Evolutionary conservation across 1,140 invertebrate species (phyloP), one percentile per base, ranked within the genome.

Genomic region (Cataglyphis hispanica): DNA sequence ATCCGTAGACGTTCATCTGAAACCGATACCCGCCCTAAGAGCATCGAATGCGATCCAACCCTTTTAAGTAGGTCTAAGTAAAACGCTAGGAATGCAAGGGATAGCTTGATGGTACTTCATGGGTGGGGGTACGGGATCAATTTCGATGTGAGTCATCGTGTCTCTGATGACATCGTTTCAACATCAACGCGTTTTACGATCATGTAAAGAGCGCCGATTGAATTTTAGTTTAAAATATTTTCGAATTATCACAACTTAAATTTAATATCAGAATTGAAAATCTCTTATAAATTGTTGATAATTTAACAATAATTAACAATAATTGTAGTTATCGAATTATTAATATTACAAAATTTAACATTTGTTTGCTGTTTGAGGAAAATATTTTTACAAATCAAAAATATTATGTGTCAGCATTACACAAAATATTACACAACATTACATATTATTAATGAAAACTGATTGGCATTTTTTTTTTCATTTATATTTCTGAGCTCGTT

Each of bases 11-110:
- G 64, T 80, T 81, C 81, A 40, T 50, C 64, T 66, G 85, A 86
- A 72, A 78, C 67, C 81, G 88, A 90, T 87, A 90, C 75, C 67
- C 80, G 84, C 63, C 85, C 78, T 91, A 91, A 92, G 89, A 91
- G 91, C 75, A 86, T 84, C 86, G 67, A 75, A 77, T 83, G 43
- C 16, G 61, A 89, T 91, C 86, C 90, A 92, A 92, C 90, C 91
- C 91, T 92, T 92, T 90, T 87, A 92, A 90, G 81, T 86, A 86
- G 89, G 58, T 75, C 84, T 86, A 91, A 91, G 88, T 91, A 91
- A 92, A 91, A 91, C 91, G 91, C 85, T 63, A 90, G 91, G 90
- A 91, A 91, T 91, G 87, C 91, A 66, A 83, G 64, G 89, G 89
- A 89, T 86, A 78, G 69, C 74, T 86, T 60, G 75, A 87, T 89